A percentile compares a stretch with the other conserved stretches of the same genome.
Conservation (phyloP, 2,113 vertebrate species). For the Scalopus aquaticus region DNA sequence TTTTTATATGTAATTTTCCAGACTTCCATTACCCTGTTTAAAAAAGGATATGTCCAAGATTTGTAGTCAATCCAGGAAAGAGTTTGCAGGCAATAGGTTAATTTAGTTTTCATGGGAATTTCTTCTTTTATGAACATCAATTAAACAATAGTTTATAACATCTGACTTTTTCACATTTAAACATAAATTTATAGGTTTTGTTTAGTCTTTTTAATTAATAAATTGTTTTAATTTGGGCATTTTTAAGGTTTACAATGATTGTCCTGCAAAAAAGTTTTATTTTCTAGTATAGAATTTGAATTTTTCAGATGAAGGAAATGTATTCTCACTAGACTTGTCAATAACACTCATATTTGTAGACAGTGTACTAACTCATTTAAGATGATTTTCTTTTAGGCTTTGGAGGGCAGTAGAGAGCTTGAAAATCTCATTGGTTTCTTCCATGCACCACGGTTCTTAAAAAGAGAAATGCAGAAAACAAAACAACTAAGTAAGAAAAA, state of each 20-base stretch:
- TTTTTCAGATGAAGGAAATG: slow-evolving; percentile 26
- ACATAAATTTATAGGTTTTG: slow-evolving; percentile 24
- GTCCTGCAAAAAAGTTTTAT: slow-evolving; percentile 12
- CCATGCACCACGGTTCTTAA: slow-evolving; percentile 69
- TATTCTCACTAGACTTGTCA: neutral
- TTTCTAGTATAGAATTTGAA: neutral
- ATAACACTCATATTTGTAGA: neutral
- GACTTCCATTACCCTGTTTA: neutral
- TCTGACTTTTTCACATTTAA: slow-evolving; percentile 36
- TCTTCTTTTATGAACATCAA: neutral
- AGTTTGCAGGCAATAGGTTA: neutral
- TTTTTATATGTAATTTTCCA: neutral
- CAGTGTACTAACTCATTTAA: neutral
- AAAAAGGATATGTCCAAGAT: neutral
- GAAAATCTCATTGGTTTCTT: slow-evolving; percentile 79
- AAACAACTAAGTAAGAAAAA: slow-evolving; percentile 86
- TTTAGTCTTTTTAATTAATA: slow-evolving; percentile 20
- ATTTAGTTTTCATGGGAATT: slow-evolving; percentile 11
- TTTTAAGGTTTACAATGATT: neutral
- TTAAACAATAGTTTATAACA: slow-evolving; percentile 51
- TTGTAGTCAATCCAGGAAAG: neutral
- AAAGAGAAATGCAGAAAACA: slow-evolving; percentile 85
- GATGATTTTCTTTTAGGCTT: slow-evolving; percentile 84
- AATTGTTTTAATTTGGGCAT: neutral
- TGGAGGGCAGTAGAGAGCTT: slow-evolving; percentile 93